Evolutionary conservation across 1,140 invertebrate genomes (phyloP).

Genomic region (Stegodyphus dumicola): DNA sequence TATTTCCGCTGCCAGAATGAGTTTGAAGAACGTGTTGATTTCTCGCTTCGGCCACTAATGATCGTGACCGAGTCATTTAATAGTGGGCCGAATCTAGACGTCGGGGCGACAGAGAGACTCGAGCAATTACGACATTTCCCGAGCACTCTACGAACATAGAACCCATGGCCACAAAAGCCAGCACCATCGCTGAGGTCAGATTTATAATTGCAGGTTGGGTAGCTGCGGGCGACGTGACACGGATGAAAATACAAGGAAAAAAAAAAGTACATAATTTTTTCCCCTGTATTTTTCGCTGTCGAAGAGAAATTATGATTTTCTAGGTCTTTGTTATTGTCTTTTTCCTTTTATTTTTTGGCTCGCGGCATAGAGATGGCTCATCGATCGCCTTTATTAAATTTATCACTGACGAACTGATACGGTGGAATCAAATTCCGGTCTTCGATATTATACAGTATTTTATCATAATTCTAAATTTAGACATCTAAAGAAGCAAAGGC

Average conservation of each 20-base stretch:
- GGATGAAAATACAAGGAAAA: background rate
- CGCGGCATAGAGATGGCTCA: too few species aligned
- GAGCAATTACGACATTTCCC: constrained; percentile 32
- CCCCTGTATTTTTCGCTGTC: too few species aligned
- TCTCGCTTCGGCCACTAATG: constrained; percentile 33
- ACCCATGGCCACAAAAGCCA: background rate
- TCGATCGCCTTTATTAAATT: too few species aligned
- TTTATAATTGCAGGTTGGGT: constrained; percentile 33
- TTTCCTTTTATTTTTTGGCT: too few species aligned
- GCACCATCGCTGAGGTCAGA: background rate
- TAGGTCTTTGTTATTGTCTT: too few species aligned
- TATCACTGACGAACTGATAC: too few species aligned
- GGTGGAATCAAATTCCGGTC: too few species aligned
- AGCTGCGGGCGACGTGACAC: background rate
- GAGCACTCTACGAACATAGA: too few species aligned
- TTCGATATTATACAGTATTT: too few species aligned
- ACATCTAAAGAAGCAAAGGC: too few species aligned
- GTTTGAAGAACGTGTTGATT: constrained; percentile 40
- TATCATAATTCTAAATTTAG: too few species aligned
- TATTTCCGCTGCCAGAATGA: constrained; percentile 23
- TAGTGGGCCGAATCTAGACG: background rate
- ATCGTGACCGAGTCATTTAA: constrained; percentile 43
- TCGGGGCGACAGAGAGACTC: background rate
- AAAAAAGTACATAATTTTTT: background rate
- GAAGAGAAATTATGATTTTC: too few species aligned